These are phyloP conservation scores for Semnornis frantzii DNA, from an alignment of 2,113 vertebrate genomes.

Conservation along the genomic window DNA sequence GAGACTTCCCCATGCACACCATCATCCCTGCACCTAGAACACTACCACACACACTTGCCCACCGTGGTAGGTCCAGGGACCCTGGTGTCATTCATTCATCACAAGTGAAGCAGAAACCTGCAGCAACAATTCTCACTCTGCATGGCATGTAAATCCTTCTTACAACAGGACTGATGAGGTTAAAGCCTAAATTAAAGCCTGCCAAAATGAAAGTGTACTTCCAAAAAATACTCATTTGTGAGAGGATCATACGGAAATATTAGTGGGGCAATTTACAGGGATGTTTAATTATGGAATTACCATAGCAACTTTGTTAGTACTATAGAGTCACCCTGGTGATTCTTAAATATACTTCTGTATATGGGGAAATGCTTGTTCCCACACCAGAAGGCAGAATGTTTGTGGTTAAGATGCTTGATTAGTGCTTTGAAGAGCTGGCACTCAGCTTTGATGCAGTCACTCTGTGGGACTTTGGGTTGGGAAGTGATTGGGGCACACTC, in stretches of 20 bases:
- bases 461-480: background rate
- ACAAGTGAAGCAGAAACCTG: background rate
- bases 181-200: background rate
- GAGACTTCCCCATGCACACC: background rate
- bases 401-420: background rate
- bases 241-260: background rate
- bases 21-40: background rate
- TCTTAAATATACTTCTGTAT: constrained; percentile 15
- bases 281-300: constrained; percentile 56
- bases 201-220: background rate
- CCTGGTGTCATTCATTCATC: background rate
- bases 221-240: background rate
- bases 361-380: background rate
- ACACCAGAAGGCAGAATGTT: background rate
- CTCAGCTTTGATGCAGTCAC: background rate
- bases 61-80: background rate
- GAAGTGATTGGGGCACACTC: accelerated
- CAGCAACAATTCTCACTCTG: background rate
- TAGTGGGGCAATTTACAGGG: constrained; percentile 18
- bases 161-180: background rate
- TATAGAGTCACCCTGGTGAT: constrained; percentile 49
- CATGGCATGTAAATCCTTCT: background rate
- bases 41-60: background rate
- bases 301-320: constrained; percentile 63
- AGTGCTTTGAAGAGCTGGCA: background rate